Evolutionary conservation across 2,113 vertebrate genomes (phyloP), one percentile per base, ranked within the genome.

Genomic region (Eulemur rufifrons): DNA sequence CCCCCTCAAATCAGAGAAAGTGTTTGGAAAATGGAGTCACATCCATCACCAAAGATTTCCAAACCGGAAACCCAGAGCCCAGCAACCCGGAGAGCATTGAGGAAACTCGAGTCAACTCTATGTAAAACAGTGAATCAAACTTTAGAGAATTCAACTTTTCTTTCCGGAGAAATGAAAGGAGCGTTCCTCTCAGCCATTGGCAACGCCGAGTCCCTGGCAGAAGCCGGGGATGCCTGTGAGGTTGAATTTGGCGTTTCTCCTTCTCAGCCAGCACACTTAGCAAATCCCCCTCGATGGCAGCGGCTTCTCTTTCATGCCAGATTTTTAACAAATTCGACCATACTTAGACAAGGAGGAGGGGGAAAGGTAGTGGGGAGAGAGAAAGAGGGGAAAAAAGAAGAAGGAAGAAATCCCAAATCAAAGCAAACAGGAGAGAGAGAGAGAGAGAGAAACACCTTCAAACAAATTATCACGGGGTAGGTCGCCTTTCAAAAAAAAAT

Each of bases 11-110:
- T 96, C 95, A 91, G 78, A 97, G 93, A 96, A 97, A 96, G 84
- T 94, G 96, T 97, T 97, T 96, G 95, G 93, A 54, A 97, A 97
- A 96, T 95, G 95, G 95, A 97, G 76, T 96, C 93, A 39, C 93
- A 97, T 97, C 97, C 96, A 97, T 98, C 97, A 98, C 86, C 54
- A 78, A 97, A 96, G 93, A 96, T 77, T 95, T 74, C 69, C 77
- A 92, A 85, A 78, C 69, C 86, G 29, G 95, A 98, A 96, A 91
- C 94, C 86, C 83, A 39, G 87, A 95, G n/a, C 50, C 63, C 74
- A 56, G 63, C 18, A 83, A 78, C 64, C 74, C 83, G 81, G 89
- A 69, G 20, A 52, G 64, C 81, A 37, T 66, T 42, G 84, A 91
- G 89, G 86, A 96, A 94, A 89, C 64, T 86, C 47, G 8, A 91